Percentiles rank a stretch among this genome's conserved stretches.
These are phyloP conservation scores for Apaloderma vittatum DNA, from an alignment of 2,113 vertebrate genomes.

Conservation along the genomic window DNA sequence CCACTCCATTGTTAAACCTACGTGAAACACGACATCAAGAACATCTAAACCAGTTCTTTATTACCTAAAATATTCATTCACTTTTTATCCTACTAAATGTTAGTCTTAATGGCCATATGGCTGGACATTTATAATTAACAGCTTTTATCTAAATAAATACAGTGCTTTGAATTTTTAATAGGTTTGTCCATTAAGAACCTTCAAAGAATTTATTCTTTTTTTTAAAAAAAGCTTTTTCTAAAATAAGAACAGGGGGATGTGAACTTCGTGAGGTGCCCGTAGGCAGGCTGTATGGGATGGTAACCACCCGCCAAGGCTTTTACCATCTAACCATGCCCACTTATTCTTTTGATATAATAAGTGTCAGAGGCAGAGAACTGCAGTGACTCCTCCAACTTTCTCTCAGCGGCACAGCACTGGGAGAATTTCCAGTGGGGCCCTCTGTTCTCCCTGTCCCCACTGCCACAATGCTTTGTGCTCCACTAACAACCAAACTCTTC, in stretches of 20 bases:
- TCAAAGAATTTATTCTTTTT: background rate
- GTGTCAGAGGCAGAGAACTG: background rate
- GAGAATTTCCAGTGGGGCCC: background rate
- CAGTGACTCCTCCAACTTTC: background rate
- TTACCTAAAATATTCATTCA: slow-evolving; percentile 44
- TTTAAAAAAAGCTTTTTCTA: background rate
- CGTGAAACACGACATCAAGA: slow-evolving; percentile 15
- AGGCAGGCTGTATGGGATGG: background rate
- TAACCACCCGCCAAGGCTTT: background rate
- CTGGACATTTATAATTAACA: slow-evolving; percentile 77
- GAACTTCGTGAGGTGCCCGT: background rate
- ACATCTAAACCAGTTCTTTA: slow-evolving; percentile 51
- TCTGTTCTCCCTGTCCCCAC: background rate
- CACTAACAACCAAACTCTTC: background rate
- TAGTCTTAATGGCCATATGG: slow-evolving; percentile 65
- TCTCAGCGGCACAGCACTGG: too few relatives aligned
- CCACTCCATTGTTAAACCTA: slow-evolving; percentile 39
- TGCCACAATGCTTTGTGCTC: background rate
- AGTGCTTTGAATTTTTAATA: slow-evolving; percentile 63
- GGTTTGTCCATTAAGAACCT: background rate
- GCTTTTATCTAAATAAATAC: slow-evolving; percentile 72
- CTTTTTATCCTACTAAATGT: background rate
- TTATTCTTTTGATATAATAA: background rate
- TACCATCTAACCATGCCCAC: background rate
- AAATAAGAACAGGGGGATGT: background rate